Base-by-base conservation (phyloP, 2,797 vertebrate genomes). In the Platyrinchus mystaceus region DNA sequence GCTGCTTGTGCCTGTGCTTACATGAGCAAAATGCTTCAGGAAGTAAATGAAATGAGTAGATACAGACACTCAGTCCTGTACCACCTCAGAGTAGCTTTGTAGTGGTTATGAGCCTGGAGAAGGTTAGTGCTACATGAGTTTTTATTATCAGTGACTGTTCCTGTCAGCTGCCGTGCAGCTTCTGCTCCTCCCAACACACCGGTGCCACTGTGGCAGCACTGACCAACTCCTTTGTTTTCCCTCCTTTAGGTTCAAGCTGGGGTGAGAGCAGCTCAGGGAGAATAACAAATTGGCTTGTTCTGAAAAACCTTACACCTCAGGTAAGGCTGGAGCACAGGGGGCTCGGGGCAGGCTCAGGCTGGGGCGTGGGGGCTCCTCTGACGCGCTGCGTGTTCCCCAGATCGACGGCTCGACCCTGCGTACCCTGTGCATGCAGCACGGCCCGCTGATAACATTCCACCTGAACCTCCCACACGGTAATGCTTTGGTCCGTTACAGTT, bases 291-390 rank as follows among this genome's bases (percentile, higher is more conserved):
- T 99, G 99, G 99, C 99, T 99, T 85, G 99, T 99, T 98, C 98
- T 99, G 59, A 99, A 99, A 97, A 99, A 99, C 99, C 99, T 99
- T 97, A 99, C 99, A 98, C 99, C 99, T 99, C 99, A 99, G 99
- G 99, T 99, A 97, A 97, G 98, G 66, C 89, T 13, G 74, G 53
- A 14, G 66, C 26, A 0, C 0, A 9, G 2, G 47, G 23, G 44
- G 26, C 26, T 53, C 10, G 19, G 43, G n/a, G 49, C 55, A 14
- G 46, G 43, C 84, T 58, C 6, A 3, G 17, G 55, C 4, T 5
- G 4, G 34, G 18, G 39, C 68, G 47, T 1, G 7, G 32, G 3
- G 67, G 37, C 77, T 17, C 7, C 12, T 28, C 92, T 89, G 47
- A 93, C 5, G 0, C 12, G 7, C n/a, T 32, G 55, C n/a, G 1